These are phyloP conservation scores for Theropithecus gelada DNA, from an alignment of 2,113 vertebrate species.

Conservation along the genomic window DNA sequence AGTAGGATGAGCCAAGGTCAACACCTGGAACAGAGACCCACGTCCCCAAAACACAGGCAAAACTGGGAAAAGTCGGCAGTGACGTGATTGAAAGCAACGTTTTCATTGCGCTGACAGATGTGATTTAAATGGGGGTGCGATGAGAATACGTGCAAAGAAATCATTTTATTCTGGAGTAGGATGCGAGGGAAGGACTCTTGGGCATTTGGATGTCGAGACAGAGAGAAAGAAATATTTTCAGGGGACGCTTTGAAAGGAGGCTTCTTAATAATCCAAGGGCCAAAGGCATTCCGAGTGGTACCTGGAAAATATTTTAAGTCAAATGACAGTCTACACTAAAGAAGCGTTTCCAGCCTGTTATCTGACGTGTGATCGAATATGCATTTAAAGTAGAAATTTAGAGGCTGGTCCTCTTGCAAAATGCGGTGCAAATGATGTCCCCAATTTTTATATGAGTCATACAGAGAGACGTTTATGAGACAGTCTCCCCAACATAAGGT, in stretches of 20 bases:
- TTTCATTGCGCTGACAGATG: not conserved
- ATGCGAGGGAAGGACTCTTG: fast-evolving
- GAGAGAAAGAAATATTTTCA: not conserved
- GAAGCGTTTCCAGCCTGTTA: not conserved
- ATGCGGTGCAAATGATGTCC: fast-evolving
- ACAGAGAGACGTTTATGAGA: not conserved
- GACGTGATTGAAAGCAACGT: too few species aligned
- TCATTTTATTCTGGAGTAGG: fast-evolving
- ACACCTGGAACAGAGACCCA: fast-evolving
- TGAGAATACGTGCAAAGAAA: not conserved
- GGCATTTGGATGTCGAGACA: fast-evolving
- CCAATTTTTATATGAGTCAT: not conserved
- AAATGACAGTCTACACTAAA: fast-evolving
- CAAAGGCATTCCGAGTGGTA: fast-evolving
- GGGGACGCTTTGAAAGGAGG: too few species aligned
- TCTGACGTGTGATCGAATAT: fast-evolving
- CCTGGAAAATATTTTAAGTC: fast-evolving
- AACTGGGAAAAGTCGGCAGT: too few species aligned
- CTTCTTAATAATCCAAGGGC: fast-evolving
- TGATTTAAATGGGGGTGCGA: not conserved
- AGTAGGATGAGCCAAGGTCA: fast-evolving
- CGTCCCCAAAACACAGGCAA: fast-evolving
- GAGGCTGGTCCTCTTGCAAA: fast-evolving
- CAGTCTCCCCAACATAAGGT: not conserved
- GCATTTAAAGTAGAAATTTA: fast-evolving